phyloP scores from a whole-genome alignment of 2,113 vertebrate genomes.

The Plecotus auritus region DNA sequence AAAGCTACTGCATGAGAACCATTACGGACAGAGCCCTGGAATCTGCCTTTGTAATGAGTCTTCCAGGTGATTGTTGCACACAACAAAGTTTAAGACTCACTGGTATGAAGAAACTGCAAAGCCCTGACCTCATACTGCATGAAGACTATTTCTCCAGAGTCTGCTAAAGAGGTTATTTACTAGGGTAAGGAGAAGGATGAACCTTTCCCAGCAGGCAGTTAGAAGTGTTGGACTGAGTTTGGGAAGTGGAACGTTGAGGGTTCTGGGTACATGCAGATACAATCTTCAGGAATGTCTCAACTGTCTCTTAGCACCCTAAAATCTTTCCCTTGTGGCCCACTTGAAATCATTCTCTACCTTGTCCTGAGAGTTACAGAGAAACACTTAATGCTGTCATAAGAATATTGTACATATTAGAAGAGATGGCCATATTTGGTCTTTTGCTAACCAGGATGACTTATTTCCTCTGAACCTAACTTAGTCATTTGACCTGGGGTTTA shows the following conservation, averaged over 20 bases:
- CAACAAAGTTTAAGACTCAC: not conserved
- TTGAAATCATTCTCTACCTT: not conserved
- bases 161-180: not conserved
- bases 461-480: not conserved
- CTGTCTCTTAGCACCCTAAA: not conserved
- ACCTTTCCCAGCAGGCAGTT: not conserved
- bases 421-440: rapidly evolving
- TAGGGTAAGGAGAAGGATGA: not conserved
- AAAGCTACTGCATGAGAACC: not conserved
- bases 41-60: not conserved
- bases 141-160: not conserved
- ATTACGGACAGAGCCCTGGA: not conserved
- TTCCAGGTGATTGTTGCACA: not conserved
- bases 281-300: not conserved
- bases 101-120: not conserved
- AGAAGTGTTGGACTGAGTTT: not conserved
- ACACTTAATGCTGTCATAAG: not conserved
- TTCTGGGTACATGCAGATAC: no score
- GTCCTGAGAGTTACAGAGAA: not conserved
- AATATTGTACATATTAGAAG: not conserved
- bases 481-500: no score
- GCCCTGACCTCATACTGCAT: not conserved
- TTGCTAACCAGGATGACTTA: not conserved
- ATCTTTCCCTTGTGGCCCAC: not conserved
- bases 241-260: rapidly evolving